Evolutionary conservation across 2,888 invertebrate genomes (phyloP).

Genomic region (Polydrusus cervinus): DNA sequence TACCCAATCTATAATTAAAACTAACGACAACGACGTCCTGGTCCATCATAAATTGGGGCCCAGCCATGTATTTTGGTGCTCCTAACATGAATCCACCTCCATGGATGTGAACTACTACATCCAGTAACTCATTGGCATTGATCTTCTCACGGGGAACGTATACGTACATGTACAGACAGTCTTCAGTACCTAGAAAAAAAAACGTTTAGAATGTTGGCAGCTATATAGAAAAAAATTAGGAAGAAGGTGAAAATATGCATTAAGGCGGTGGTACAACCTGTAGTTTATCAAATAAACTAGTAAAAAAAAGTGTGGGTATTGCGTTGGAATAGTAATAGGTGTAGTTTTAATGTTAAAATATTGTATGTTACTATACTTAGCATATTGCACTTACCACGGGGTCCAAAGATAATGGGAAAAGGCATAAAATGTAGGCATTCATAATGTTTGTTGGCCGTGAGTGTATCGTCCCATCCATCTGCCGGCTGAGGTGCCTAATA

Average conservation of each 20-base stretch:
- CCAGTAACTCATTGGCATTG: conserved; percentile 66
- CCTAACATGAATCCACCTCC: conserved; percentile 72
- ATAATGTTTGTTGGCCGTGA: conserved; percentile 62
- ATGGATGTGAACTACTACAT: conserved; percentile 72
- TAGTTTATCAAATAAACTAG: not conserved
- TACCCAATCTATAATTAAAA: conserved; percentile 66
- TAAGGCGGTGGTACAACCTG: not conserved
- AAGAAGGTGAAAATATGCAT: too few relatives aligned
- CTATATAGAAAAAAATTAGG: not conserved
- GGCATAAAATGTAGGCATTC: conserved; percentile 61
- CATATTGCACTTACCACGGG: conserved; percentile 72
- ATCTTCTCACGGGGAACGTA: conserved; percentile 74
- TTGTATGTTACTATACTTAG: too few relatives aligned
- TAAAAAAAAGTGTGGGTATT: not conserved
- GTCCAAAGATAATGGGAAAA: conserved; percentile 72
- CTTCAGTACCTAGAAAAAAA: conserved; percentile 74
- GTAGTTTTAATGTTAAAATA: too few relatives aligned
- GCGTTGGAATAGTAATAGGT: too few relatives aligned
- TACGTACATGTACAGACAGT: conserved; percentile 79
- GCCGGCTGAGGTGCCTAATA: conserved; percentile 60
- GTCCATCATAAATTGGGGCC: conserved; percentile 69
- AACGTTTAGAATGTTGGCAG: not conserved
- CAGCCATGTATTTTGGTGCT: conserved; percentile 69
- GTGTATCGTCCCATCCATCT: conserved; percentile 60
- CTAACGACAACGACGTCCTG: conserved; percentile 66